A percentile compares a stretch with the other conserved stretches of the same genome.
Conservation (phyloP, 2,113 vertebrate species). For the Amazona guildingii region DNA sequence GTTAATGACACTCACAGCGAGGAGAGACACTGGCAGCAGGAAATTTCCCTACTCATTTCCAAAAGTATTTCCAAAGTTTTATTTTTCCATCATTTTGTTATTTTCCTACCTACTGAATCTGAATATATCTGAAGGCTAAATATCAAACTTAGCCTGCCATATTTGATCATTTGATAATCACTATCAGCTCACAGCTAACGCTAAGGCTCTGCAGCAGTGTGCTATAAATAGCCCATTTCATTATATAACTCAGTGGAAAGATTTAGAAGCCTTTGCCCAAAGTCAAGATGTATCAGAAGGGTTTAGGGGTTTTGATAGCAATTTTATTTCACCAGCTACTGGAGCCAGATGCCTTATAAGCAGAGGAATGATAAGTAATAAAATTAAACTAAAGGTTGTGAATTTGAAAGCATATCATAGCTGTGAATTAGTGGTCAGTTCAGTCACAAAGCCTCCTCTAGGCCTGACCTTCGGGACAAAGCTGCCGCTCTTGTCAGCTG, state of each 20-base stretch:
- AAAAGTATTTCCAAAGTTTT: not conserved
- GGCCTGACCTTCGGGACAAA: not conserved
- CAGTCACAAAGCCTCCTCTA: not conserved
- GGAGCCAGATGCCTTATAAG: not conserved
- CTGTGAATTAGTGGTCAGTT: not conserved
- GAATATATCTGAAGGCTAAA: not conserved
- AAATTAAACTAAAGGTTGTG: not conserved
- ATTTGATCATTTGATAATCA: not conserved
- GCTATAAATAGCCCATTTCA: constrained; percentile 2
- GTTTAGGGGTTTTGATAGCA: not conserved
- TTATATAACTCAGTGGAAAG: not conserved
- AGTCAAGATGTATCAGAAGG: not conserved
- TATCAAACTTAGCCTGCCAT: not conserved
- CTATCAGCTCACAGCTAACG: not conserved
- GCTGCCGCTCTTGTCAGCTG: not conserved
- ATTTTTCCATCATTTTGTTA: not conserved
- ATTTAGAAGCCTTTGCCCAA: not conserved
- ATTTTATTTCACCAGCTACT: not conserved
- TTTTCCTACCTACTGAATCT: not conserved
- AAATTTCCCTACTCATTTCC: not conserved
- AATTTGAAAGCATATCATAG: not conserved
- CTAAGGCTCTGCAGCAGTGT: not conserved
- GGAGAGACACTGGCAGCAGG: not conserved
- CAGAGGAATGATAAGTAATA: not conserved
- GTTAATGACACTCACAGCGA: not conserved